Evolutionary conservation across 1,140 invertebrate species (phyloP), one percentile per base, ranked within the genome.

Genomic region (Pseudobourletiella spinata): DNA sequence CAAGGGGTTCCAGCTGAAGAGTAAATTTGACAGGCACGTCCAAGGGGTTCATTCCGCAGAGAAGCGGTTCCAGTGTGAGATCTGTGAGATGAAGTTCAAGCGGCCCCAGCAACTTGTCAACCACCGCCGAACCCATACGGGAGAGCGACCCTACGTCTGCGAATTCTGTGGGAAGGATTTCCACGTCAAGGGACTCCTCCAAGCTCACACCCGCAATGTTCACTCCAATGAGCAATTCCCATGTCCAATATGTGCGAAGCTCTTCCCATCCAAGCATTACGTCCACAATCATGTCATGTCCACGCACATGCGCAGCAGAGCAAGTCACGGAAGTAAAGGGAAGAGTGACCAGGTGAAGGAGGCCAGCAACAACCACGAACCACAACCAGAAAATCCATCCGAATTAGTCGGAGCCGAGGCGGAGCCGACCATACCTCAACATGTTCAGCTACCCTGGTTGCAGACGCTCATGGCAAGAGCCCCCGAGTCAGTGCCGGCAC

Each of bases 91-190:
- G 22, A 14, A 22, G 18, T 39, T 39, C 35, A 39, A 39, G n/a
- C 11, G 35, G n/a, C n/a, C 35, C n/a, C 35, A 39, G 11, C 35
- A 39, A 39, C 35, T 39, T n/a, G 11, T 39, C 35, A 11, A 39
- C 35, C 74, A 75, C 59, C 59, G 71, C 32, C 54, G 64, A 57
- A 65, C 65, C 1, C 71, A 73, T 59, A 64, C 63, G 2, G 77
- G 78, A 52, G 76, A 76, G 61, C 72, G 69, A 55, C n/a, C n/a
- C n/a, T 74, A 72, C 44, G 70, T 72, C 22, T 81, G 79, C 71
- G 72, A 73, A 28, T 69, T 75, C 24, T 81, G 79, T 64, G 70
- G 70, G 4, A 78, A 78, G 61, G 68, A 68, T 30, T 81, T 81
- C 66, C 77, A 79, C 68, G 72, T 76, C 32, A 72, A 74, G 22